Base-by-base conservation (phyloP, 2,888 invertebrate genomes). In the Ichneumoninae sp. region DNA sequence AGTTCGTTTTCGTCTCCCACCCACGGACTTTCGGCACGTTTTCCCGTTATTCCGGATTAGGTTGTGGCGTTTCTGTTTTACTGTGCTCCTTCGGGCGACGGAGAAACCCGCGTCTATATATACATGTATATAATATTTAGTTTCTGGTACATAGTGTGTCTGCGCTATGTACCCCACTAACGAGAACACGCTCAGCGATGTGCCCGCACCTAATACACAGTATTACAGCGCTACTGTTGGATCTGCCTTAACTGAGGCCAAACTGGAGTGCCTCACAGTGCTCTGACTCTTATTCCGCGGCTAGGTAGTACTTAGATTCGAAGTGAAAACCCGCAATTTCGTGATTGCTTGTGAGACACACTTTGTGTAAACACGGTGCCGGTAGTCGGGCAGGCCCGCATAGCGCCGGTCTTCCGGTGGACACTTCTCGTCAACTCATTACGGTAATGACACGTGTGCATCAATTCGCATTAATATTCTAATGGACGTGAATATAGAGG, bases 391-490 rank as follows among this genome's bases (percentile, higher is more conserved):
- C 52, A 5, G 19, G 40, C 22, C 70, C n/a, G 33, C 26, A 8
- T 65, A 33, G 22, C 26, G 13, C 10, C 19, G 44, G 33, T 71
- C 44, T 75, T 78, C 63, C 83, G 82, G 88, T 81, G 88, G 89
- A 89, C 90, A 90, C 90, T 91, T 91, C 90, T 90, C 86, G 90
- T 91, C 90, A 91, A 93, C 92, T 93, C 93, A 93, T 93, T 93
- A 93, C 92, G 89, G 91, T 93, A 93, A 93, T 93, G 93, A 93
- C 93, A 92, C 92, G 91, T 91, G 89, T 90, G 92, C 93, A 93
- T 93, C 93, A 92, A 93, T 93, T 93, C 92, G 91, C 92, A 92
- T 92, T 93, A 93, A 93, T 93, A 93, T 92, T 93, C 92, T 93
- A 93, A 93, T 93, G 93, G 92, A 91, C 88, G 85, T 68, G 81